Evolutionary conservation across 2,113 vertebrate species (phyloP), one percentile per base, ranked within the genome.

Genomic region (Albula glossodonta): DNA sequence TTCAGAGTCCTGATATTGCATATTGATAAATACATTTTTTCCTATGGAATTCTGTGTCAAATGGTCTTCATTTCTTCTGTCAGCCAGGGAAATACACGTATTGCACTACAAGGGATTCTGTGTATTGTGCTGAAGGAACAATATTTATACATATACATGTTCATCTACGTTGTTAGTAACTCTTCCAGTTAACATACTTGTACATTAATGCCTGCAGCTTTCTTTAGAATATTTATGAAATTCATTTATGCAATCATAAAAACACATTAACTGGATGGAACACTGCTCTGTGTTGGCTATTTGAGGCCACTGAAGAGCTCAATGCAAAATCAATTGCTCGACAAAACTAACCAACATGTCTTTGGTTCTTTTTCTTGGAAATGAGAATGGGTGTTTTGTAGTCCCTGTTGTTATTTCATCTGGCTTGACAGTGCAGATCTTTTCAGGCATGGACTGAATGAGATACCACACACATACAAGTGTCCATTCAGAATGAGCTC

Each of bases 11-110:
- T 97, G 96, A 96, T 97, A 95, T 92, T 87, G 92, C 94, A 96
- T 97, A 97, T 97, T 97, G 96, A 97, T 96, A 96, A 97, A 97
- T 97, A 97, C 97, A 97, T 95, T 96, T 96, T 95, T 97, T 97
- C 96, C 97, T 96, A 97, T 97, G 96, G 97, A 97, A 96, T 90
- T 90, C 91, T 92, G 86, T 93, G 85, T 89, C 0, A 88, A 91
- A 87, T 91, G 88, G 87, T 91, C 92, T 87, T 78, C 57, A 91
- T 85, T 81, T 81, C 70, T 48, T n/a, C 70, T 89, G 85, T 81
- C 9, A 79, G 2, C 17, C 11, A 25, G 25, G 1, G 19, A 52
- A 82, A 82, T 52, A 12, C 22, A 52, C 19, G 17, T 66, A 22
- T 66, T 66, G 60, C 9, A 66, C 60, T 66, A 22, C 60, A 66